A percentile compares a stretch with the other conserved stretches of the same genome.
Evolutionary conservation across 2,888 invertebrate genomes (phyloP).

Genomic region (Trilocha varians): DNA sequence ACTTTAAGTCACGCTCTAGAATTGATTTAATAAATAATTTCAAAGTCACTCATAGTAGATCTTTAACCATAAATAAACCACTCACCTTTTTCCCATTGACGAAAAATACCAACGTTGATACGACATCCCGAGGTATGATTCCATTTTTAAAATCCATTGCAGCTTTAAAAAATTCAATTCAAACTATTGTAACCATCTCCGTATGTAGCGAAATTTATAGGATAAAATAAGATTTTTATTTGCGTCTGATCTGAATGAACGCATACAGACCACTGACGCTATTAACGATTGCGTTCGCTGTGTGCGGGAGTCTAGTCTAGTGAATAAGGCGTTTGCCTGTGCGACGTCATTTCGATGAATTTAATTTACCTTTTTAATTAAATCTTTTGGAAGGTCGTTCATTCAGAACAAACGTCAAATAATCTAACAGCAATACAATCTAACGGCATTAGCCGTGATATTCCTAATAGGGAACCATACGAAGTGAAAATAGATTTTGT

Average conservation of each 20-base stretch:
- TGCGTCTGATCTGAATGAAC: not conserved
- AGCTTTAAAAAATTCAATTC: not conserved
- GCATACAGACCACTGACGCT: not conserved
- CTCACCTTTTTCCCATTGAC: slow-evolving; percentile 77
- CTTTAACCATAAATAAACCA: not conserved
- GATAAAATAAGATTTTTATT: not conserved
- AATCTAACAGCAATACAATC: too few relatives aligned
- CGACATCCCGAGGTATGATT: slow-evolving; percentile 32
- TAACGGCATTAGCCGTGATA: too few relatives aligned
- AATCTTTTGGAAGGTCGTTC: too few relatives aligned
- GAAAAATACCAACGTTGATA: slow-evolving; percentile 65
- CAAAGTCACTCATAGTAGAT: not conserved
- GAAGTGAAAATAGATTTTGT: too few relatives aligned
- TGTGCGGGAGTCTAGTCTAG: not conserved
- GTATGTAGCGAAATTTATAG: not conserved
- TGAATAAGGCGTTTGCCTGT: too few relatives aligned
- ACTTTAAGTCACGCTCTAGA: too few relatives aligned
- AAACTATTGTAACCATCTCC: not conserved
- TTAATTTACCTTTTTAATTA: too few relatives aligned
- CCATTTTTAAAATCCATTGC: slow-evolving; percentile 26
- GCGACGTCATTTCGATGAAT: too few relatives aligned
- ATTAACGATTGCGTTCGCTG: not conserved
- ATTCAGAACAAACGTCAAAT: too few relatives aligned
- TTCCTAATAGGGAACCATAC: too few relatives aligned
- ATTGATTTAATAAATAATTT: too few relatives aligned